phyloP scores from a whole-genome alignment of 2,797 vertebrate species.

The Megalops cyprinoides region DNA sequence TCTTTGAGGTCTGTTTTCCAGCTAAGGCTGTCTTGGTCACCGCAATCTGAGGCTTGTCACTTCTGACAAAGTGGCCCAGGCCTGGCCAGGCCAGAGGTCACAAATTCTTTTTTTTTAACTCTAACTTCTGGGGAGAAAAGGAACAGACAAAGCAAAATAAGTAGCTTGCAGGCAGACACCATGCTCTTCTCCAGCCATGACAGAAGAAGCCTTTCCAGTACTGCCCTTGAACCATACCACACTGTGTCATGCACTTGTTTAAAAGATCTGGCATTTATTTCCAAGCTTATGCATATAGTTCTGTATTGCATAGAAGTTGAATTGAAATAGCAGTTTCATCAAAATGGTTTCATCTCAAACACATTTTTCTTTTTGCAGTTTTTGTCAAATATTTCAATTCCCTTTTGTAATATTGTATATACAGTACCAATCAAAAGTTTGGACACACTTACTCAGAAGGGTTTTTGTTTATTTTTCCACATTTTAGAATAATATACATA shows the following conservation, averaged over 20 bases:
- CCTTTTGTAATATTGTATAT: too few relatives aligned
- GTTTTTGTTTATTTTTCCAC: too few relatives aligned
- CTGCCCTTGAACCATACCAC: background rate
- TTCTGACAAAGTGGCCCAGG: conserved; percentile 38
- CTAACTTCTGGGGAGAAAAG: background rate
- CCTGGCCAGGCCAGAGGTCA: conserved; percentile 29
- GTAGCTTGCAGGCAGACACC: background rate
- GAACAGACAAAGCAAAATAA: background rate
- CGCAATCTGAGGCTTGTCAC: conserved; percentile 22
- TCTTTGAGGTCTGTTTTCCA: background rate
- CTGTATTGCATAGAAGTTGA: too few relatives aligned
- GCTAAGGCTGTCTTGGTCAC: background rate
- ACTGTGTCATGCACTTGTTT: background rate
- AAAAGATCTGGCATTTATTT: conserved; percentile 9
- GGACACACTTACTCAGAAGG: too few relatives aligned
- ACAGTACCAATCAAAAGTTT: too few relatives aligned
- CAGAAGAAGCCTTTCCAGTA: conserved; percentile 11
- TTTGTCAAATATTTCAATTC: too few relatives aligned
- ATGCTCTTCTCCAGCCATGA: background rate
- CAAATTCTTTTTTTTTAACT: conserved; percentile 19
- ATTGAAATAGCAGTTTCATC: too few relatives aligned
- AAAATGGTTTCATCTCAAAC: background rate
- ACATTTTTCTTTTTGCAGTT: background rate
- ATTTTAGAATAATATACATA: too few relatives aligned
- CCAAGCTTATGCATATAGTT: conserved; percentile 1